Evolutionary conservation across 2,888 invertebrate genomes (phyloP).

Genomic region (Erebia aethiops): DNA sequence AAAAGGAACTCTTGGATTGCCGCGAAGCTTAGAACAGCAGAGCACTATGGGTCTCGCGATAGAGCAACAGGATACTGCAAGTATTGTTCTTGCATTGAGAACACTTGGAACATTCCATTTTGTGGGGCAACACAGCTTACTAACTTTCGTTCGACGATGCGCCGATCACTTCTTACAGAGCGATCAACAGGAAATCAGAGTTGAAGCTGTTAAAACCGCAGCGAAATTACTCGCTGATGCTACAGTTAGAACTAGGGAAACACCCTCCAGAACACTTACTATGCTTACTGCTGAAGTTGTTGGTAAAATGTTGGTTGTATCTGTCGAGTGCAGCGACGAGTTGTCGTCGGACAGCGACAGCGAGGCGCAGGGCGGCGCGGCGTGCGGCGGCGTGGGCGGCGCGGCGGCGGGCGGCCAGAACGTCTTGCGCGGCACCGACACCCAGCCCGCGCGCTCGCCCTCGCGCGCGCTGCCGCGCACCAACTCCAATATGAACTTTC

Average conservation of each 20-base stretch:
- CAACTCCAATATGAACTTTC: slow-evolving; percentile 94
- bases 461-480: slow-evolving; percentile 81
- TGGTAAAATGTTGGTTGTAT: slow-evolving; percentile 94
- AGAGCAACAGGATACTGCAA: slow-evolving; percentile 89
- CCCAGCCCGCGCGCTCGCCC: slow-evolving; percentile 93
- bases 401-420: slow-evolving; percentile 92
- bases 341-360: slow-evolving; percentile 95
- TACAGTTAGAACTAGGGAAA: slow-evolving; percentile 84
- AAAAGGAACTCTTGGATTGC: no score
- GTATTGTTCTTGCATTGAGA: slow-evolving; percentile 94
- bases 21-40: slow-evolving; percentile 83
- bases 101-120: slow-evolving; percentile 96
- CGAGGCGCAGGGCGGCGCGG: slow-evolving; percentile 82
- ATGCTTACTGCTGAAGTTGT: slow-evolving; percentile 93
- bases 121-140: slow-evolving; percentile 92
- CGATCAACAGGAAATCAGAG: slow-evolving; percentile 93
- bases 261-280: slow-evolving; percentile 92
- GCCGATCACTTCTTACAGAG: slow-evolving; percentile 95
- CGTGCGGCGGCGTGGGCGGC: slow-evolving; percentile 83
- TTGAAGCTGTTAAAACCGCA: slow-evolving; percentile 97
- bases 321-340: slow-evolving; percentile 95
- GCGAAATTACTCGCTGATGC: slow-evolving; percentile 94
- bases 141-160: slow-evolving; percentile 96
- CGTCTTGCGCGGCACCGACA: slow-evolving; percentile 93
- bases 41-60: slow-evolving; percentile 70